A percentile compares a stretch with the other conserved stretches of the same genome.
These are phyloP conservation scores for Phoxinus dragarum DNA, from an alignment of 2,797 vertebrate species.

Conservation along the genomic window DNA sequence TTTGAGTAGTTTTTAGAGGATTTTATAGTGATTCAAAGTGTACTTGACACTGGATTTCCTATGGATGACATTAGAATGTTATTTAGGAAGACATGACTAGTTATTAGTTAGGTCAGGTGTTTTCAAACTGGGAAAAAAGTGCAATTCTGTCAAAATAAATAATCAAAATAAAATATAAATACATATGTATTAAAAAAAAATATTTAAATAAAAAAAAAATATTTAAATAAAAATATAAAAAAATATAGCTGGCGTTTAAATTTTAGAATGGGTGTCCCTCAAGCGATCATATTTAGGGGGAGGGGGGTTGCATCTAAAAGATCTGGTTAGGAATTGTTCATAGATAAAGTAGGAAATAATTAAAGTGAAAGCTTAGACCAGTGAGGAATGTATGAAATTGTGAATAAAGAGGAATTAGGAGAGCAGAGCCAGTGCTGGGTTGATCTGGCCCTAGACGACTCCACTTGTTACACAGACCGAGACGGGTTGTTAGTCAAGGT, in stretches of 20 bases:
- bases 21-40: no score
- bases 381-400: slow-evolving; percentile 42
- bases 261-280: no score
- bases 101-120: neutral
- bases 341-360: slow-evolving; percentile 36
- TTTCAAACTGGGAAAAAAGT: neutral
- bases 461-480: slow-evolving; percentile 26
- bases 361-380: slow-evolving; percentile 34
- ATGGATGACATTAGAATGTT: no score
- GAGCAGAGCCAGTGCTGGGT: slow-evolving; percentile 5
- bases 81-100: no score
- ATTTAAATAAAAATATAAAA: neutral
- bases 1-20: no score
- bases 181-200: neutral
- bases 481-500: slow-evolving; percentile 39
- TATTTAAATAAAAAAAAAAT: neutral
- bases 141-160: no score
- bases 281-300: neutral
- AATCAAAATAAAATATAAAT: neutral
- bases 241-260: neutral
- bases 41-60: no score
- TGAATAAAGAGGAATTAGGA: slow-evolving; percentile 38
- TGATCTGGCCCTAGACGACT: slow-evolving; percentile 21
- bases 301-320: neutral
- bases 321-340: neutral